These are phyloP conservation scores for Lerista edwardsae DNA, from an alignment of 2,797 vertebrate species.

Conservation along the genomic window DNA sequence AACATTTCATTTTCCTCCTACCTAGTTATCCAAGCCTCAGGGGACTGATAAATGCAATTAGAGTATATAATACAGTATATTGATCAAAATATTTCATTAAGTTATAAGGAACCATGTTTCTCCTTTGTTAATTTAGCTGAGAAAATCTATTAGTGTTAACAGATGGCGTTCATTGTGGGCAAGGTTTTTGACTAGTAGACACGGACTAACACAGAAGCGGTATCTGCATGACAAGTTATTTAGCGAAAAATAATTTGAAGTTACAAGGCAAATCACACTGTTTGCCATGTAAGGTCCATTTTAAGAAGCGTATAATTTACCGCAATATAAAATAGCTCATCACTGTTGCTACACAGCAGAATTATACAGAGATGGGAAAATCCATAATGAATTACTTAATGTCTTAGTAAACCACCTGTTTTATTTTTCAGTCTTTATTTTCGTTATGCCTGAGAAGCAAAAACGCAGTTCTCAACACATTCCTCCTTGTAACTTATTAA, in stretches of 20 bases:
- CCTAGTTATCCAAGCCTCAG: background rate
- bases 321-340: background rate
- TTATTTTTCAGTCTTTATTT: slow-evolving; percentile 30
- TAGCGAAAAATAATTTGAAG: background rate
- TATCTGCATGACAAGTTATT: background rate
- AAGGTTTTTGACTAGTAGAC: slow-evolving; percentile 30
- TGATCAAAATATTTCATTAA: background rate
- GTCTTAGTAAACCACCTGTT: slow-evolving; percentile 27
- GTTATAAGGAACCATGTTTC: background rate
- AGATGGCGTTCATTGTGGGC: slow-evolving; percentile 1
- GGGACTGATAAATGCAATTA: background rate
- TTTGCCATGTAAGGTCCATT: background rate
- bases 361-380: slow-evolving; percentile 24
- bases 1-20: background rate
- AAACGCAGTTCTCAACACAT: background rate
- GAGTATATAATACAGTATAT: background rate
- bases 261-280: background rate
- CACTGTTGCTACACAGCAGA: slow-evolving; percentile 43
- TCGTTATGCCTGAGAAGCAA: background rate
- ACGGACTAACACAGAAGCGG: slow-evolving; percentile 14
- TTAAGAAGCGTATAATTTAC: slow-evolving; percentile 3
- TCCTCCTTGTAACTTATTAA: slow-evolving; percentile 2
- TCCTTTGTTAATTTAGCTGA: slow-evolving; percentile 13
- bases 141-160: slow-evolving; percentile 24
- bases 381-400: slow-evolving; percentile 39